A percentile compares a stretch with the other conserved stretches of the same genome.
phyloP scores from a whole-genome alignment of 2,888 invertebrate species.

The Adela reaumurella region DNA sequence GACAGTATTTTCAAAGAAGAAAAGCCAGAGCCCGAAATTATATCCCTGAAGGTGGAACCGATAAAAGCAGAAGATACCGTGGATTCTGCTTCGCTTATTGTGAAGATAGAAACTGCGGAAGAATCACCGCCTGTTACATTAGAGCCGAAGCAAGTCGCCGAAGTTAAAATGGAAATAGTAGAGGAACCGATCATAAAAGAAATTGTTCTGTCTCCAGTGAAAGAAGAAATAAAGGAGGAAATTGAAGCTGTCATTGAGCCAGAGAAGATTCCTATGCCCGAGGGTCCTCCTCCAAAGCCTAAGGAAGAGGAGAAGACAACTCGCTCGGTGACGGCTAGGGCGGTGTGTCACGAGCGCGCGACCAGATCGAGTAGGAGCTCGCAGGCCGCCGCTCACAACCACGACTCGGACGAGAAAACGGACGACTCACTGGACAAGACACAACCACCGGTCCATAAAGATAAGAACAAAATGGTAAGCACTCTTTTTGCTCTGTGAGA shows the following conservation, averaged over 20 bases:
- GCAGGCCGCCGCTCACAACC: slow-evolving; percentile 25
- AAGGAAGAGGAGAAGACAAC: slow-evolving; percentile 21
- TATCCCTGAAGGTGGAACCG: not conserved
- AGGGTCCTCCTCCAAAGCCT: slow-evolving; percentile 2
- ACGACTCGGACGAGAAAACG: slow-evolving; percentile 49
- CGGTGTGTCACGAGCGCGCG: slow-evolving; percentile 43
- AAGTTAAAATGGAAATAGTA: slow-evolving; percentile 14
- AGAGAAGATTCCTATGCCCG: not conserved
- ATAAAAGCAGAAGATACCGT: slow-evolving; percentile 37
- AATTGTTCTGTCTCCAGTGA: no score
- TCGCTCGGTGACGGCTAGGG: slow-evolving; percentile 34
- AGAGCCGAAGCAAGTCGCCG: no score
- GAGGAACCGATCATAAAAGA: slow-evolving; percentile 19
- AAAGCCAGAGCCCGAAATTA: slow-evolving; percentile 36
- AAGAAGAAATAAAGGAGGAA: slow-evolving; percentile 13
- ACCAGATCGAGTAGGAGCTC: slow-evolving; percentile 29
- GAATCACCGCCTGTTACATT: no score
- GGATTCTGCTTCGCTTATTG: slow-evolving; percentile 38
- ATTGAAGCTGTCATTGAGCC: no score
- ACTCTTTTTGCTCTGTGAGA: no score
- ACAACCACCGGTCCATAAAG: slow-evolving; percentile 29
- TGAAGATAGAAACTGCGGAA: slow-evolving; percentile 25
- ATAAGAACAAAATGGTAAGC: slow-evolving; percentile 51
- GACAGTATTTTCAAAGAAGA: slow-evolving; percentile 19
- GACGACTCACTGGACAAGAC: slow-evolving; percentile 49